phyloP scores from a whole-genome alignment of 2,113 vertebrate genomes.

The Cryptomyrus ogoouensis region DNA sequence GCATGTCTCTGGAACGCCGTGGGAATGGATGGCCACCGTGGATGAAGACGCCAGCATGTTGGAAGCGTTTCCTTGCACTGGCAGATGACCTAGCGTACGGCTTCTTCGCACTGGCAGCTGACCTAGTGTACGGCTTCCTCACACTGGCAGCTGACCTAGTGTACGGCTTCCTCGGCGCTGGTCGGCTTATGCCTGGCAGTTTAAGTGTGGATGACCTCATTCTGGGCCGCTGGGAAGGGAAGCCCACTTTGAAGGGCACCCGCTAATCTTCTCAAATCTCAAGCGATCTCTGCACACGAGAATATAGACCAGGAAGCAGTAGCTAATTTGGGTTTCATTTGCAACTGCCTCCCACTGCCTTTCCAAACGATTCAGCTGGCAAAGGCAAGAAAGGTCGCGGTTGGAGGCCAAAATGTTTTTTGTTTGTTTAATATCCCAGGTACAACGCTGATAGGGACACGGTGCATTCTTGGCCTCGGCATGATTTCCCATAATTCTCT shows the following conservation, averaged over 20 bases:
- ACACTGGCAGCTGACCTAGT: background rate
- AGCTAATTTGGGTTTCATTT: constrained; percentile 26
- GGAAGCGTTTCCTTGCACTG: background rate
- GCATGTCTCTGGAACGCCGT: background rate
- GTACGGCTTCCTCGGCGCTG: background rate
- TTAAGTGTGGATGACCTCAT: constrained; percentile 13
- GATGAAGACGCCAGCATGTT: background rate
- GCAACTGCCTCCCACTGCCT: constrained; percentile 42
- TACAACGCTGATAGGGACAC: background rate
- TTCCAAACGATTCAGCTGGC: constrained; percentile 19
- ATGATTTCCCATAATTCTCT: background rate
- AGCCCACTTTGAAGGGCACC: constrained; percentile 2
- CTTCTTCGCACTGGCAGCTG: background rate
- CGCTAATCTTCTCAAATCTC: constrained; percentile 24
- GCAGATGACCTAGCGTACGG: background rate
- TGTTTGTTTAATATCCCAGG: background rate
- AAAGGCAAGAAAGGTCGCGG: background rate
- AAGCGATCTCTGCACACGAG: constrained; percentile 9
- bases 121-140: background rate
- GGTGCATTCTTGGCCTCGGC: constrained; percentile 34
- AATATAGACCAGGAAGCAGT: constrained; percentile 16
- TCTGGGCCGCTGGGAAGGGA: background rate
- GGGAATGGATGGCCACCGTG: background rate
- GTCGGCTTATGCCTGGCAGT: background rate
- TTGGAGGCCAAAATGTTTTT: background rate